Evolutionary conservation across 2,888 invertebrate genomes (phyloP).

Genomic region (Xanthia icteritia): DNA sequence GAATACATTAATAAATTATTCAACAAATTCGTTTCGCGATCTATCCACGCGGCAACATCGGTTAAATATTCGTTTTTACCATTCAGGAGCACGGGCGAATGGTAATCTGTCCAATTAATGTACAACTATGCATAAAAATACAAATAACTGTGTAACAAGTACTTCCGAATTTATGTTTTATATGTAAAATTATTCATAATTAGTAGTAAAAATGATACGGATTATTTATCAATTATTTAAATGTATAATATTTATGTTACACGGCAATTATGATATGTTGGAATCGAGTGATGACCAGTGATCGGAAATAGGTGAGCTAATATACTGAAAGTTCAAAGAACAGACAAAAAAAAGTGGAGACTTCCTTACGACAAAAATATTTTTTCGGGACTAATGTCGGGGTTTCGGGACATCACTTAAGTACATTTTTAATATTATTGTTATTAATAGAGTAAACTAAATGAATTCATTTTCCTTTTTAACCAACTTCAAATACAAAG

Average conservation of each 20-base stretch:
- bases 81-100: conserved; percentile 62
- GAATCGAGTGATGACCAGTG: conserved; percentile 56
- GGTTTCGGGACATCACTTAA: no score
- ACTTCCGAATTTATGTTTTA: conserved; percentile 76
- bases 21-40: conserved; percentile 57
- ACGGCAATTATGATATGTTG: conserved; percentile 61
- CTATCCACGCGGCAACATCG: conserved; percentile 44
- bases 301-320: no score
- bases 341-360: no score
- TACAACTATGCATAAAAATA: conserved; percentile 61
- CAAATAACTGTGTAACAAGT: conserved; percentile 63
- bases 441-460: no score
- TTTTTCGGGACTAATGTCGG: no score
- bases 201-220: conserved; percentile 76
- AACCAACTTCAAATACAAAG: no score
- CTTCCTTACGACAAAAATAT: no score
- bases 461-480: no score
- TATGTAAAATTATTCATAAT: conserved; percentile 83
- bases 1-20: conserved; percentile 62
- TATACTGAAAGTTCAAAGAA: no score
- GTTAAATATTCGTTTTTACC: conserved; percentile 61
- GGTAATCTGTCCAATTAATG: conserved; percentile 62
- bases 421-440: no score
- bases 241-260: conserved; percentile 59
- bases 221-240: conserved; percentile 77